These are phyloP conservation scores for Phytoseiulus persimilis DNA, from an alignment of 2,888 invertebrate genomes.

Conservation along the genomic window DNA sequence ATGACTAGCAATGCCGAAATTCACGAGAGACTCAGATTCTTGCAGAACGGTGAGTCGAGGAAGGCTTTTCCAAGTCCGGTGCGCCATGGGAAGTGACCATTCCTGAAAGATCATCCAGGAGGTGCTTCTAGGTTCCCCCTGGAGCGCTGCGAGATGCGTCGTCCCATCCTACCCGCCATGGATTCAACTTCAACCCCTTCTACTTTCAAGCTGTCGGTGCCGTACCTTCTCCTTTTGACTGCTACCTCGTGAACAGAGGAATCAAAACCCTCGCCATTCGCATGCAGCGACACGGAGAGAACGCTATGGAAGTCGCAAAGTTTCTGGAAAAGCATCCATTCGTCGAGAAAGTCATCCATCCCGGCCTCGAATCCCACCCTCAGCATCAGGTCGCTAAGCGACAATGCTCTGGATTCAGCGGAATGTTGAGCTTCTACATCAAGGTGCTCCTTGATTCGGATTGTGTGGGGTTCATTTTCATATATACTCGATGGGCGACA, in stretches of 20 bases:
- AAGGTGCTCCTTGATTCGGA: conserved; percentile 59
- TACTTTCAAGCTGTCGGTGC: conserved; percentile 72
- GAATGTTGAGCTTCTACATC: conserved; percentile 80
- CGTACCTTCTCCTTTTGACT: conserved; percentile 93
- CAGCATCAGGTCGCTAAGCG: conserved; percentile 68
- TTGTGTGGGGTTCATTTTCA: too few relatives aligned
- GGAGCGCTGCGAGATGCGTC: neutral
- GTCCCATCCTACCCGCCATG: neutral
- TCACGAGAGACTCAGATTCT: conserved; percentile 64
- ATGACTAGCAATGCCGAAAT: conserved; percentile 65
- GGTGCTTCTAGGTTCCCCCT: conserved; percentile 45
- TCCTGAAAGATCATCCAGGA: too few relatives aligned
- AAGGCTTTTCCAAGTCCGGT: too few relatives aligned
- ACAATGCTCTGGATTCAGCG: conserved; percentile 79
- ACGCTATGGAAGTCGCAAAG: conserved; percentile 66
- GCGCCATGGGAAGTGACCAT: too few relatives aligned
- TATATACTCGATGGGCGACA: neutral
- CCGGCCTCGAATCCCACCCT: conserved; percentile 72
- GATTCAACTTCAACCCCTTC: conserved; percentile 25
- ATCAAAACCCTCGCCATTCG: conserved; percentile 83
- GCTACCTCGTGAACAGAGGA: conserved; percentile 81
- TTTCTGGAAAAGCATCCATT: conserved; percentile 71
- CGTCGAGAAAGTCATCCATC: conserved; percentile 62
- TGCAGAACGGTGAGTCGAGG: conserved; percentile 88
- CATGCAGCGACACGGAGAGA: conserved; percentile 79